Base-by-base conservation (phyloP, 2,797 vertebrate species). In the Darevskia nairensis region DNA sequence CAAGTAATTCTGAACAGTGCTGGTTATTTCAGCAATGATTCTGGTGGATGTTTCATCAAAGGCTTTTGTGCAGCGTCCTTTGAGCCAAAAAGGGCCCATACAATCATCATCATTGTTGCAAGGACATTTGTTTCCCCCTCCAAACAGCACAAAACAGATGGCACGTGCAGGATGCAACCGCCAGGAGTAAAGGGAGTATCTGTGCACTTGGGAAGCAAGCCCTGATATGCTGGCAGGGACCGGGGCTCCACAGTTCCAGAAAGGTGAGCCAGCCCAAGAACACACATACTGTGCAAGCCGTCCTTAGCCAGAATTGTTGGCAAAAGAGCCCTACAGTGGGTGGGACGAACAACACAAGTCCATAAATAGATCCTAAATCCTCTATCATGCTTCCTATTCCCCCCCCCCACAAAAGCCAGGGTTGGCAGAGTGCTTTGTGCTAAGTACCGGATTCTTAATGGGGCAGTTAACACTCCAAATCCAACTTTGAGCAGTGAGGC, bases 311-410 rank as follows among this genome's bases (percentile, higher is more conserved):
- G 89, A 21, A n/a, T 55, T 2, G 1, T 32, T 84, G 93, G 94
- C 93, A 82, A 72, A 82, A 35, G 80, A 71, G 41, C 39, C n/a
- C 46, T 21, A 85, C 84, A 79, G 55, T 80, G 85, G 86, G 61
- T 19, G 61, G 61, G 61, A 23, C 61, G 90, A 92, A 77, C n/a
- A 89, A 72, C 91, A 91, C 64, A 4, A 80, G 89, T 89, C 90
- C 93, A 39, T 86, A 66, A 89, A 91, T 88, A 92, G 93, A 88
- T 83, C 89, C 50, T 19, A 84, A 90, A 64, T 90, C 79, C 91
- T 88, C 90, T 35, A 10, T 86, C 88, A 85, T 0, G 21, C 9
- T 3, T 88, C 81, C 69, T 72, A 0, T 87, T 88, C 74, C 17
- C 29, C 35, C 29, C 35, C 86, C 50, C 86, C 85, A 75, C 66